Evolutionary conservation across 2,888 invertebrate genomes (phyloP).

Genomic region (Cryptophagus acutangulus): DNA sequence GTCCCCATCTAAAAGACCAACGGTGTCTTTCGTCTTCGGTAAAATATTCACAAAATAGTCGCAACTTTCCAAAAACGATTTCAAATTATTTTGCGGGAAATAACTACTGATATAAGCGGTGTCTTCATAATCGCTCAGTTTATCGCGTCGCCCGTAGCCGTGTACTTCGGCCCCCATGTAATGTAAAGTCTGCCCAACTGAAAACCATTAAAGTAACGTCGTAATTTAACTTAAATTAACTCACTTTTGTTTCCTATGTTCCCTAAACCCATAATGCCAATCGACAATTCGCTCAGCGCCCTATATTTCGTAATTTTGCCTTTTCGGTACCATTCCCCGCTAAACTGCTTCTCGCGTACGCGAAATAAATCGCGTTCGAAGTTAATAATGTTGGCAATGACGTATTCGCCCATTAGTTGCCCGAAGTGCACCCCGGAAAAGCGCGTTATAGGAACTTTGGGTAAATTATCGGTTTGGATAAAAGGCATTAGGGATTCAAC

Average conservation of each 20-base stretch:
- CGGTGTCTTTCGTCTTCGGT: conserved; percentile 51
- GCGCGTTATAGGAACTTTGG: conserved; percentile 40
- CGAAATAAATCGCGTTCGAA: conserved; percentile 47
- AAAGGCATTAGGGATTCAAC: conserved; percentile 39
- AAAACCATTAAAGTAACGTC: conserved; percentile 22
- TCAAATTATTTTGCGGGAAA: conserved; percentile 38
- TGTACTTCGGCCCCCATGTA: conserved; percentile 45
- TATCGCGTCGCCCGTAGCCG: conserved; percentile 29
- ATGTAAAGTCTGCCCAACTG: conserved; percentile 49
- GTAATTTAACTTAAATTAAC: conserved; percentile 13
- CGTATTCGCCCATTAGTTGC: conserved; percentile 51
- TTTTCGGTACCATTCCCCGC: conserved; percentile 38
- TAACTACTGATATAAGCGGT: conserved; percentile 33
- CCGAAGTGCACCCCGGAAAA: conserved; percentile 49
- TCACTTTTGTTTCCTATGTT: conserved; percentile 51
- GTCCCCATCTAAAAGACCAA: conserved; percentile 49
- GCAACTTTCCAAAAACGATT: conserved; percentile 46
- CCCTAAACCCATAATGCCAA: conserved; percentile 54
- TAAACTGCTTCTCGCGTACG: conserved; percentile 42
- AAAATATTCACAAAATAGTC: conserved; percentile 55
- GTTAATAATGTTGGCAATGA: conserved; percentile 49
- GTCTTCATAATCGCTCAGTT: conserved; percentile 15
- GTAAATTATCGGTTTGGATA: conserved; percentile 31
- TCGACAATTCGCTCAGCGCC: conserved; percentile 47
- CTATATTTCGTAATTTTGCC: conserved; percentile 43